Evolutionary conservation across 2,797 vertebrate genomes (phyloP), one percentile per base, ranked within the genome.

Genomic region (Poeciliopsis infans): DNA sequence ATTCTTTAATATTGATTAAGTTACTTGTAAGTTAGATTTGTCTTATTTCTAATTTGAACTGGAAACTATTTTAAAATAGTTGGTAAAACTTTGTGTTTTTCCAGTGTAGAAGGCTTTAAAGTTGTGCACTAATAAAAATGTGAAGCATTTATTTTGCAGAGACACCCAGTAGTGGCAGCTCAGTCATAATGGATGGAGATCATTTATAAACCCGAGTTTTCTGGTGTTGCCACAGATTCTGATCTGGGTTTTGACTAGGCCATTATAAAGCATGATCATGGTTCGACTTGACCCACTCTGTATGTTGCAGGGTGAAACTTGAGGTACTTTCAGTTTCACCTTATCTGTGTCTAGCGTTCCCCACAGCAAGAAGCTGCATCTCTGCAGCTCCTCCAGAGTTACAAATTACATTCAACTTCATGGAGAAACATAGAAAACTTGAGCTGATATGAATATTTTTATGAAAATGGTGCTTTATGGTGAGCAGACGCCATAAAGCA

Each of bases 401-500:
- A 43, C 23, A 39, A 64, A 64, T 36, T 4, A 5, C 31, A 33
- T 33, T 8, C 15, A 18, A 64, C 5, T 59, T 59, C 11, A 5
- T 16, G 31, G 28, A 23, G 7, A 43, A 39, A 41, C 20, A 11
- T 25, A 23, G 11, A 41, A 43, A 68, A 70, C 12, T 13, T 70
- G 25, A n/a, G 43, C 39, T 28, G 41, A 36, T 28, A 45, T 28
- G 13, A 70, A 70, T 45, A 45, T 25, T 45, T 28, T 45, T 7
- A 13, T 1, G n/a, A 25, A 45, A 25, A 79, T n/a, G 73, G 76
- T 12, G 43, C 43, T 45, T 45, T 45, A 45, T 45, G 77, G 83
- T 68, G 87, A 87, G 86, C 85, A 83, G 85, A 87, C 79, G 76
- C 74, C 81, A 76, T 70, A 31, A 89, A 87, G 79, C 82, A 77